Base-by-base conservation (phyloP, 1,140 invertebrate species). In the Leptinotarsa lineolata region DNA sequence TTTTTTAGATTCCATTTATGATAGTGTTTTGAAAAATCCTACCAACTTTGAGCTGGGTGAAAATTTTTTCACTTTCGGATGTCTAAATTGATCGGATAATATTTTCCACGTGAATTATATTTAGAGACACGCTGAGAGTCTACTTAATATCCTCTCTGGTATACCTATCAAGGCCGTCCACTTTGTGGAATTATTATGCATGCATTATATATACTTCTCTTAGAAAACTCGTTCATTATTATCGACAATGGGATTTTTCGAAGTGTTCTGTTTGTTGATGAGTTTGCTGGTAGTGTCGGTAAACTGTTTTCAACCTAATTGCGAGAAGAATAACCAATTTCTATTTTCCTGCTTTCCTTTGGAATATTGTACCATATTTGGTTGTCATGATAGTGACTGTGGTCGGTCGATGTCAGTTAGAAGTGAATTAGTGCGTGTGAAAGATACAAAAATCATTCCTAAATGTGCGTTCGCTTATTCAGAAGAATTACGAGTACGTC, bases 381-480 rank as follows among this genome's bases (percentile, higher is more conserved):
- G 16, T 15, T 65, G 63, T 39, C 8, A 65, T 30, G n/a, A 6
- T 65, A 39, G 24, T 30, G 24, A 65, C 2, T 65, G 63, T 22
- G 63, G 63, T 16, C 63, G 22, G 16, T 65, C 24, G 8, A 16
- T 22, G 24, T 16, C 15, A n/a, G 11, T 11, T 20, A 24, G 24
- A 12, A 65, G 63, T 24, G n/a, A 4, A 39, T 13, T 65, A n/a
- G 15, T 65, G 21, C 22, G 21, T 12, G 30, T 65, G 30, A 22
- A 65, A 16, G 4, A 65, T 15, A 65, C 30, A n/a, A 24, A 24
- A 65, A 65, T 65, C 6, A 65, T 65, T 12, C 63, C 63, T 4
- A 22, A 24, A 39, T 65, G 63, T 65, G 63, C 63, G 6, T 16
- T 65, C n/a, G 12, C 63, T 6, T 0, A 65, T 39, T 22, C 20